phyloP scores from a whole-genome alignment of 2,888 invertebrate genomes.

The Augochlorella aurata region DNA sequence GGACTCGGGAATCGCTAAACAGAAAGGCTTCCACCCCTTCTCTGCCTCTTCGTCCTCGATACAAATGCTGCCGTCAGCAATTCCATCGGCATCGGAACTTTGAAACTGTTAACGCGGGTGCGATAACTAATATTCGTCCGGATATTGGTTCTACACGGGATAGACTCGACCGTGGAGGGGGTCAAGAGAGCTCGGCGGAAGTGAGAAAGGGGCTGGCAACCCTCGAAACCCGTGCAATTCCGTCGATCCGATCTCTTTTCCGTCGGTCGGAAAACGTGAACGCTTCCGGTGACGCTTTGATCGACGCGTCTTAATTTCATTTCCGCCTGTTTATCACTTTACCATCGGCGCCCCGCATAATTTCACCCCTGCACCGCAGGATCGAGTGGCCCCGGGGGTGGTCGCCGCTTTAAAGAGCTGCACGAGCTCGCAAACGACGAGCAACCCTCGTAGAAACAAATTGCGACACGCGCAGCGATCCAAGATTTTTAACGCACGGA shows the following conservation, averaged over 20 bases:
- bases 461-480: no score
- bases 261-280: background rate
- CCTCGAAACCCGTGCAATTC: slow-evolving; percentile 1
- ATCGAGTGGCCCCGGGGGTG: slow-evolving; percentile 20
- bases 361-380: slow-evolving; percentile 32
- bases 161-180: background rate
- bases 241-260: slow-evolving; percentile 9
- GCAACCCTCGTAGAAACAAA: background rate
- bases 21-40: background rate
- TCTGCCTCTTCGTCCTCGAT: background rate
- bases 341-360: slow-evolving; percentile 31
- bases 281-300: slow-evolving; percentile 26
- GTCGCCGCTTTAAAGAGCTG: background rate
- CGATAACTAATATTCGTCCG: slow-evolving; percentile 4
- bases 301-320: slow-evolving; percentile 46
- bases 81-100: slow-evolving; percentile 7
- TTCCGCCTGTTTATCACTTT: slow-evolving; percentile 45
- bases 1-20: background rate
- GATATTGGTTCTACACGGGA: background rate
- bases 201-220: background rate
- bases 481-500: no score
- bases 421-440: slow-evolving; percentile 8
- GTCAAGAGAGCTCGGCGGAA: background rate
- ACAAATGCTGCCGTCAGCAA: slow-evolving; percentile 4
- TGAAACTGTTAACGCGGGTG: background rate